Evolutionary conservation across 92 coral and sea anemone genomes (phyloP), one percentile per base, ranked within the genome.

Genomic region (Porites divaricata): DNA sequence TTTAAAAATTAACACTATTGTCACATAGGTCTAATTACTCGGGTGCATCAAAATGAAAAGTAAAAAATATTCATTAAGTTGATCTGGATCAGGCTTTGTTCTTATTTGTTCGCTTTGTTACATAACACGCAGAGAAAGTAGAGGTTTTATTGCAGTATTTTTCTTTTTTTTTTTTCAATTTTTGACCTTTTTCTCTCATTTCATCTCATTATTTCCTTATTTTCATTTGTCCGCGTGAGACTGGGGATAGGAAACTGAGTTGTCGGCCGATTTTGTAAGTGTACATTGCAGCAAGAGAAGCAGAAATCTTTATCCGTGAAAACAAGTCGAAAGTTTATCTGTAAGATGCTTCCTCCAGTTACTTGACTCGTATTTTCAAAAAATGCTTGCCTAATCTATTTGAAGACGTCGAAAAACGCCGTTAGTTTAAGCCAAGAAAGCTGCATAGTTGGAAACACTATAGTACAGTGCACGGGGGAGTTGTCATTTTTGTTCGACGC

Each of bases 231-330:
- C 62, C 19, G 15, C 41, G 62, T 15, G 50, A 23, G 75, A 41
- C 75, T 53, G 77, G 77, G 62, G 1, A 10, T 13, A 21, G 59
- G 48, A 74, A 71, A 28, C 74, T 6, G 45, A 35, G 45, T 35
- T 35, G 45, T 35, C 6, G 4, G n/a, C n/a, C 20, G 21, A 15
- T 26, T 69, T 54, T 17, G 50, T 9, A n/a, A 4, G 68, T n/a
- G n/a, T n/a, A n/a, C n/a, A n/a, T n/a, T n/a, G n/a, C 25, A 1
- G 25, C 10, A 49, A 19, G 76, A 2, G 21, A 71, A 22, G 48
- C 16, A 71, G 57, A 28, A 45, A 7, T 68, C 70, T 80, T 76
- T n/a, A n/a, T 68, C 67, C 54, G n/a, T 69, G 67, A 70, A 56
- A 69, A 80, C 67, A 56, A 57, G 35, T 57, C 28, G 67, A 54